Evolutionary conservation across 2,888 invertebrate species (phyloP), one percentile per base, ranked within the genome.

Genomic region (Spodoptera picta): DNA sequence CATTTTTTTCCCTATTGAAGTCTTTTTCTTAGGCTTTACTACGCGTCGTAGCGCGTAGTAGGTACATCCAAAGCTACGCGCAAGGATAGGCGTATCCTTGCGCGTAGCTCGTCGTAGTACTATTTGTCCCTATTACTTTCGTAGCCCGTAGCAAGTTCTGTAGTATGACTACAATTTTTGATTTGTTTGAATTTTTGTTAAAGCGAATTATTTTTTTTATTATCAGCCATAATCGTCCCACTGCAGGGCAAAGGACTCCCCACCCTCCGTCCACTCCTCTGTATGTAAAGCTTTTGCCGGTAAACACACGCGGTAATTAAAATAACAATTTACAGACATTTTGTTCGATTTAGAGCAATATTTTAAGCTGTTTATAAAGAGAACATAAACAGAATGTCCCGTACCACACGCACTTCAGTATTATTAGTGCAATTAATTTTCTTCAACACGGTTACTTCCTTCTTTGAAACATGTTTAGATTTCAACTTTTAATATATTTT

Each of bases 351-450:
- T 36, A 27, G 12, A 24, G 44, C 27, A 72, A 66, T 62, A 58
- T 70, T 61, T 75, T 50, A 48, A 31, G n/a, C 47, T 27, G 31
- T 52, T 43, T 65, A 53, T 60, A 46, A 56, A 66, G 48, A 49
- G 42, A 57, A 76, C 56, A 73, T 57, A 76, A 72, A 73, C 56
- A 55, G 27, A 59, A 59, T 31, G 43, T 58, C 50, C n/a, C 27
- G 42, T 51, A 48, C 50, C 24, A 44, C 43, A 50, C 10, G 60
- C 58, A 47, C 24, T 51, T 58, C 45, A 14, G 31, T 46, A 58
- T 59, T 73, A 68, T 59, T 59, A 24, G 14, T 59, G 51, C 64
- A 55, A 63, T 75, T 70, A 53, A 52, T 70, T 75, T 36, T 49
- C 69, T 70, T 47, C 45, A 48, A 73, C 43, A 50, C 48, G 19